Evolutionary conservation across 2,797 vertebrate genomes (phyloP), one percentile per base, ranked within the genome.

Genomic region (Lagothrix lagotricha): DNA sequence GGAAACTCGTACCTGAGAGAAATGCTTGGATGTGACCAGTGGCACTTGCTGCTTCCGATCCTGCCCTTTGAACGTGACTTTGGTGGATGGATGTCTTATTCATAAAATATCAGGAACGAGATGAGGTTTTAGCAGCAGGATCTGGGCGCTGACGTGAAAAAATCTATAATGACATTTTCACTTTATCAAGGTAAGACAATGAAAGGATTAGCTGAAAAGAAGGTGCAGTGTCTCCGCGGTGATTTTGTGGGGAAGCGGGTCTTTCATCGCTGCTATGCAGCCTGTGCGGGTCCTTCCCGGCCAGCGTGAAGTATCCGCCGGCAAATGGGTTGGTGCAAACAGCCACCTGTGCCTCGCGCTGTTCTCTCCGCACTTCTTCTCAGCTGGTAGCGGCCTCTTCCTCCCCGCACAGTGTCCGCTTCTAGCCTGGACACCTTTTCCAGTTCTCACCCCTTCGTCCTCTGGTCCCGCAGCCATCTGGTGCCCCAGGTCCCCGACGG

Each of bases 341-440:
- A 0, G 3, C 12, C 5, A 3, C 10, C 30, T 2, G 33, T 3
- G 12, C 39, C 10, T 24, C 7, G 11, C 0, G 0, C 46, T 19
- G 28, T 24, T 20, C 33, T 33, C 11, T 44, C 6, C 10, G 5
- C 6, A 10, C 54, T 11, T 39, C 46, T 3, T 54, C 39, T 24
- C 19, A 12, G 75, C 46, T 3, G 10, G 2, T 20, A 20, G 20
- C 3, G 5, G 12, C 46, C 77, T 46, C 46, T 26, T 19, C 50
- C n/a, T 26, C n/a, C 50, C 44, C 1, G 0, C 36, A 39, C 7
- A 14, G 48, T 2, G 2, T 39, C n/a, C 22, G 22, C 50, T 36
- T 15, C 33, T 39, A 1, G 5, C 33, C 46, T 72, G 4, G 0
- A 73, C 39, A 14, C 7, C 11, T 6, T 20, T 57, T 46, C 75